These are phyloP conservation scores for Cercopithecus mona DNA, from an alignment of 2,113 vertebrate genomes.

Conservation along the genomic window DNA sequence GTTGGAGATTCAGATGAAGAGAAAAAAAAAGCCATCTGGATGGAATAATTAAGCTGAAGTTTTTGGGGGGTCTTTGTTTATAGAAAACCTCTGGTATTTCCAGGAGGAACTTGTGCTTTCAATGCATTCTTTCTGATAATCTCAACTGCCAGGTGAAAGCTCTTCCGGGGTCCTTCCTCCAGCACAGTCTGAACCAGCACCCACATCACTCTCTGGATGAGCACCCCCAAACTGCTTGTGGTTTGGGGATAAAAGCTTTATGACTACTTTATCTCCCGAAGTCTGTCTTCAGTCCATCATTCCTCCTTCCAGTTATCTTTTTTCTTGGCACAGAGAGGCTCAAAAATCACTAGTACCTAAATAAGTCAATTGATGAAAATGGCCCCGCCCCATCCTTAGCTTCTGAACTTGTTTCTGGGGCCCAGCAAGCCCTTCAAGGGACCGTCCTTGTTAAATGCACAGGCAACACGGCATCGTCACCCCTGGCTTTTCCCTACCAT, in stretches of 20 bases:
- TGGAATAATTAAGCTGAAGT: neutral
- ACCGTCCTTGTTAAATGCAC: neutral
- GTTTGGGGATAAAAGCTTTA: neutral
- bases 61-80: neutral
- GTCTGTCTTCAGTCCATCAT: neutral
- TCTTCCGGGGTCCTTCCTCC: no score
- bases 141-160: neutral
- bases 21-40: neutral
- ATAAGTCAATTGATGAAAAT: neutral
- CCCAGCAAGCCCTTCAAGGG: fast-evolving
- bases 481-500: neutral
- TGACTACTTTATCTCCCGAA: neutral
- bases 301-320: neutral
- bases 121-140: neutral
- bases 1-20: neutral
- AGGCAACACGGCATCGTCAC: fast-evolving
- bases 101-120: neutral
- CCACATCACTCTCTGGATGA: fast-evolving
- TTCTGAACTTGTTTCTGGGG: neutral
- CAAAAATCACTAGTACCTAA: neutral
- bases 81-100: neutral
- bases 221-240: neutral
- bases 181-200: neutral
- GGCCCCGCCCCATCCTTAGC: neutral
- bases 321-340: neutral